Evolutionary conservation across 1,140 invertebrate genomes (phyloP), one percentile per base, ranked within the genome.

Genomic region (Neoseiulus cucumeris): DNA sequence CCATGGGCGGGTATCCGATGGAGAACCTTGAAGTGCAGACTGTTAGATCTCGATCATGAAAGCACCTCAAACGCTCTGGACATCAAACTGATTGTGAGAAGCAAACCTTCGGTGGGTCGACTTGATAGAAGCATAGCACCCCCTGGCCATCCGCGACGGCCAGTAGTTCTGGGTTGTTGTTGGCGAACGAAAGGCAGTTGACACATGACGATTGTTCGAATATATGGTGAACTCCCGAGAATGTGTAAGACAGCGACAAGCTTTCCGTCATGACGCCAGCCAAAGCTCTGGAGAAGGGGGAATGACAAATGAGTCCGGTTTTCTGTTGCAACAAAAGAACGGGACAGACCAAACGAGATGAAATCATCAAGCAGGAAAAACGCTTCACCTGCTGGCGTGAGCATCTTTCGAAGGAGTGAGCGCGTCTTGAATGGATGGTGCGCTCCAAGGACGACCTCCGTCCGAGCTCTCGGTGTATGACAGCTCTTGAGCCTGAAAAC

Each of bases 201-300:
- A 59, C 22, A 70, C 41, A n/a, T 20, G 51, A 25, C 1, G 25
- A 25, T 69, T 80, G 78, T 68, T 80, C 78, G 74, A 80, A 79
- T 29, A 79, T 78, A 70, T 79, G 78, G 72, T 80, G 76, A 71
- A 80, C 76, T 12, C 78, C 78, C 64, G 76, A 73, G 71, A 79
- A 79, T 9, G 78, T 75, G 73, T 79, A 79, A 14, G 51, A 59
- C 22, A 59, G 17, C 64, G 75, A 76, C 22, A 59, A 25, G 33
- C 51, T 59, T 25, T 59, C 64, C 76, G 75, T 66, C 74, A 25
- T 75, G 14, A 77, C 68, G 22, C 51, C 51, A 5, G 51, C 51
- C 14, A 59, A 5, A 20, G 51, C 51, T 59, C 51, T 59, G 51
- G 6, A 9, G 9, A 39, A 9, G 33, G 9, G 9, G 9, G 33